Evolutionary conservation across 2,888 invertebrate genomes (phyloP), one percentile per base, ranked within the genome.

Genomic region (Sinohyriopsis cumingii): DNA sequence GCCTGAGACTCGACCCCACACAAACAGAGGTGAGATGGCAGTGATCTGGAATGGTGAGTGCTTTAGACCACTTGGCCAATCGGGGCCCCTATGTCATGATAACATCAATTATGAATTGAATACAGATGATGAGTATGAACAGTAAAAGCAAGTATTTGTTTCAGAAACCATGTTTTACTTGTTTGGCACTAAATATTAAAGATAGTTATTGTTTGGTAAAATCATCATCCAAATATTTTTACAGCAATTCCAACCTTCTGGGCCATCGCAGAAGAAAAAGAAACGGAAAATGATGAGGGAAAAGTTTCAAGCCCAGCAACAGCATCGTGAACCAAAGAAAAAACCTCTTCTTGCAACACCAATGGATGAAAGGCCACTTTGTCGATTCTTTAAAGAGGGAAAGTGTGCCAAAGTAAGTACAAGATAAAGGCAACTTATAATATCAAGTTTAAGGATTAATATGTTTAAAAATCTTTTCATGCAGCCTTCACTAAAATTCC

Each of bases 341-440:
- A 85, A 84, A 68, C 83, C 84, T 5, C 72, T 87, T 33, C 69
- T 84, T 24, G 82, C 84, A 63, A 84, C 83, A 33, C 84, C 85
- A 7, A 84, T 81, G 79, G 80, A 83, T 61, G 84, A 84, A 53
- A 64, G 86, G 65, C 84, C 86, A 1, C 68, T 95, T 76, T 96
- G 96, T 88, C 93, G 94, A 79, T 96, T 94, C 91, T 96, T 93
- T 88, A 93, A 95, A 93, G 96, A 96, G 91, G 96, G 96, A 69
- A 96, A 95, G 91, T 96, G 96, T 89, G 83, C 86, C 53, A 91
- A 91, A 87, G 91, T 90, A 76, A 65, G 76, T 59, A 59, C 55
- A 19, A 61, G n/a, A 24, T 15, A 65, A 56, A 53, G 24, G 53
- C 25, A 54, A 20, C 20, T 20, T 18, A 60, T n/a, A 20, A 65